Conservation (phyloP, 1,140 invertebrate species). For the Diplogasteroides magnus region DNA sequence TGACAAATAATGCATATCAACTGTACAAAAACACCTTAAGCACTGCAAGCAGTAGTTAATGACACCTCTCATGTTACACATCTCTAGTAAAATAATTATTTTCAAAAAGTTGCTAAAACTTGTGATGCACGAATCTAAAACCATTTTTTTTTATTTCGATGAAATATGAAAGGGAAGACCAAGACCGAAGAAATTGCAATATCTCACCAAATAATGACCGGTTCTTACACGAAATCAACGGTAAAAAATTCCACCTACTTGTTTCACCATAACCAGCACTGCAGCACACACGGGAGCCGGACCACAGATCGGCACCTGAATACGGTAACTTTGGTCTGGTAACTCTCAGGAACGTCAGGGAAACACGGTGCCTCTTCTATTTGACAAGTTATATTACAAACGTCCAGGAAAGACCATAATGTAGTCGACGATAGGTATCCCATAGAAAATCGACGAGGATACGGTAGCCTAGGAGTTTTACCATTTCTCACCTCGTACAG, state of each 20-base stretch:
- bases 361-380: too few species aligned
- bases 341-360: neutral
- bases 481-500: neutral
- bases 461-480: slow-evolving; percentile 28
- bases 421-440: slow-evolving; percentile 39
- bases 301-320: slow-evolving; percentile 38
- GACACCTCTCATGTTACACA: neutral
- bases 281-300: slow-evolving; percentile 37
- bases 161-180: too few species aligned
- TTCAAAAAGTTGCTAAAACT: too few species aligned
- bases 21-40: neutral
- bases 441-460: slow-evolving; percentile 27
- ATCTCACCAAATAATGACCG: too few species aligned
- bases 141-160: too few species aligned
- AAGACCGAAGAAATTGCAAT: too few species aligned
- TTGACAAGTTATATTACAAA: too few species aligned
- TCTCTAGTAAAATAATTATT: slow-evolving; percentile 1
- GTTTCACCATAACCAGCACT: slow-evolving; percentile 49
- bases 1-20: too few species aligned
- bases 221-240: too few species aligned
- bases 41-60: neutral
- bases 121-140: too few species aligned
- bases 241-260: slow-evolving; percentile 30
- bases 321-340: neutral
- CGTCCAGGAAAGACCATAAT: too few species aligned